Conservation (phyloP, 2,888 invertebrate species). For the Gerris lacustris region DNA sequence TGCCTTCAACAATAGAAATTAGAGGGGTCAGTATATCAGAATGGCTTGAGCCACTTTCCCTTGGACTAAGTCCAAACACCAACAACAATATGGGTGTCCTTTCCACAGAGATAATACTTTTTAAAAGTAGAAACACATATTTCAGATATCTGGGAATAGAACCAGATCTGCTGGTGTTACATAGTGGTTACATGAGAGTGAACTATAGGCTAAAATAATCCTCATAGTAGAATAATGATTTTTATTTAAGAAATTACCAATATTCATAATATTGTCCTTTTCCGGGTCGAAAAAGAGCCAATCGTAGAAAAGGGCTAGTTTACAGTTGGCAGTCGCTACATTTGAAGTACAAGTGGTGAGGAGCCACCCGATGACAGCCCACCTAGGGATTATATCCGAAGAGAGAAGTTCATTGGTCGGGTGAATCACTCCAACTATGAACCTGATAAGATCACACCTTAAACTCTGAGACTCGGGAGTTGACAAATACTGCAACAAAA, state of each 20-base stretch:
- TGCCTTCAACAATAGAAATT: background rate
- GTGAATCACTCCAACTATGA: constrained; percentile 86
- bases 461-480: constrained; percentile 84
- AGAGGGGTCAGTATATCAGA: background rate
- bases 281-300: constrained; percentile 86
- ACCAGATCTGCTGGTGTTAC: no score
- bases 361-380: constrained; percentile 91
- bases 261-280: constrained; percentile 90
- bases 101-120: no score
- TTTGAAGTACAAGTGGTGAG: constrained; percentile 80
- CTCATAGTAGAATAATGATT: no score
- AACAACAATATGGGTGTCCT: no score
- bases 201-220: no score
- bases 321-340: constrained; percentile 80
- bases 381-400: constrained; percentile 88
- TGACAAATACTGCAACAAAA: constrained; percentile 59
- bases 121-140: no score
- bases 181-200: no score
- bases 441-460: constrained; percentile 83
- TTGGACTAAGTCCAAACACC: no score
- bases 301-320: constrained; percentile 82
- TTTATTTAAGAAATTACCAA: constrained; percentile 39
- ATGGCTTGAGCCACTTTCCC: background rate
- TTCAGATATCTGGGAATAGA: no score
- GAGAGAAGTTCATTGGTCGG: constrained; percentile 83